Percentiles rank a stretch among this genome's conserved stretches.
Evolutionary conservation across 1,140 invertebrate genomes (phyloP).

Genomic region (Dolichoris vasculosae): DNA sequence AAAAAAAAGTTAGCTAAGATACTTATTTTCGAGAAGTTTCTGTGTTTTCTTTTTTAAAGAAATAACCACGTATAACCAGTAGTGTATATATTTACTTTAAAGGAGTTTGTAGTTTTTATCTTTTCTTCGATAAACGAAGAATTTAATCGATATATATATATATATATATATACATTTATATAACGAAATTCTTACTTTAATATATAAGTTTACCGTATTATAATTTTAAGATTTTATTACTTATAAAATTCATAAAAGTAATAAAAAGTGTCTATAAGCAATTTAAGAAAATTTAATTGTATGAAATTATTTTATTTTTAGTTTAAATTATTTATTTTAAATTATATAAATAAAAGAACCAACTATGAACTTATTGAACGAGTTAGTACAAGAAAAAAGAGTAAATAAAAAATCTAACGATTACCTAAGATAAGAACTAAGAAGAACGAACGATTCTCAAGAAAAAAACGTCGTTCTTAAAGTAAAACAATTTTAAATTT

Average conservation of each 20-base stretch:
- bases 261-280: not conserved
- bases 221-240: not conserved
- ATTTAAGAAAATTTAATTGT: not conserved
- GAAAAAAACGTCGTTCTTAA: no score
- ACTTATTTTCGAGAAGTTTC: not conserved
- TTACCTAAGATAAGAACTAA: no score
- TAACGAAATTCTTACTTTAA: not conserved
- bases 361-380: no score
- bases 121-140: not conserved
- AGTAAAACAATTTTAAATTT: no score
- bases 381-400: no score
- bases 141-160: conserved; percentile 1
- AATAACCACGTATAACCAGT: not conserved
- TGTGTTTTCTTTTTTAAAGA: not conserved
- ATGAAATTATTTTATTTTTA: no score
- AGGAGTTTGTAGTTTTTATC: not conserved
- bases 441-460: no score
- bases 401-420: no score
- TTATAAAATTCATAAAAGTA: not conserved
- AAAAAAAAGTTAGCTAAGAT: not conserved
- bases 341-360: no score
- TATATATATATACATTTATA: no score
- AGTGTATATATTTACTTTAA: not conserved
- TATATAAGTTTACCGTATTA: not conserved
- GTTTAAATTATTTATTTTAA: no score